phyloP scores from a whole-genome alignment of 1,140 invertebrate species.

The Drosophila persimilis region DNA sequence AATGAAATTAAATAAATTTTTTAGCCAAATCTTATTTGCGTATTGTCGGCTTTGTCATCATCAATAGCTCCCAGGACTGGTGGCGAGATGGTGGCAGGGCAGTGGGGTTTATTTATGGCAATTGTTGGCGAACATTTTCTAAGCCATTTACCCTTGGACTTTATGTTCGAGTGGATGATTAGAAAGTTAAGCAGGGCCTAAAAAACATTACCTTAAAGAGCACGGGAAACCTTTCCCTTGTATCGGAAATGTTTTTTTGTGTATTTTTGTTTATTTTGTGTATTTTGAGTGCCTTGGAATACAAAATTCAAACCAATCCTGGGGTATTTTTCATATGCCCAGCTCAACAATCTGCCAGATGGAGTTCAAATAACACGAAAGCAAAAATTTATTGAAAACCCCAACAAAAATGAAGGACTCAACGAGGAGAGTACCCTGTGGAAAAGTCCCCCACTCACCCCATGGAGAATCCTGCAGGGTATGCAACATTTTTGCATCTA shows the following conservation, averaged over 20 bases:
- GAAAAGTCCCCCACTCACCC: background rate
- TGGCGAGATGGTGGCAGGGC: background rate
- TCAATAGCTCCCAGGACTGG: slow-evolving; percentile 24
- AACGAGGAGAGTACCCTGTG: background rate
- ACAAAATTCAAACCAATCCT: too few species aligned
- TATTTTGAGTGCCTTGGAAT: too few species aligned
- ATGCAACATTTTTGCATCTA: slow-evolving; percentile 10
- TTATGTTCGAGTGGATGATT: slow-evolving; percentile 68
- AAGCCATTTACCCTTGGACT: slow-evolving; percentile 75
- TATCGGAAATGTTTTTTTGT: too few species aligned
- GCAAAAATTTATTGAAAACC: slow-evolving; percentile 10
- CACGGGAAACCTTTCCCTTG: background rate
- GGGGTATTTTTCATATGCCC: background rate
- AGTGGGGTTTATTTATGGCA: slow-evolving; percentile 68
- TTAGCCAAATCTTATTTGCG: slow-evolving; percentile 79
- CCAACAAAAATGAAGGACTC: too few species aligned
- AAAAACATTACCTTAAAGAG: slow-evolving; percentile 3
- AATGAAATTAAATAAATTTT: slow-evolving; percentile 81
- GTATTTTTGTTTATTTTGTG: too few species aligned
- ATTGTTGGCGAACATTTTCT: slow-evolving; percentile 75
- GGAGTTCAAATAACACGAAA: background rate
- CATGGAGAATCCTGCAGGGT: background rate
- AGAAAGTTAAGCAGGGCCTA: slow-evolving; percentile 1
- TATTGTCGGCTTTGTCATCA: slow-evolving; percentile 66
- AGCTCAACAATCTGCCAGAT: too few species aligned